These are phyloP conservation scores for Heliothis subflexa DNA, from an alignment of 1,140 invertebrate genomes.

Conservation along the genomic window DNA sequence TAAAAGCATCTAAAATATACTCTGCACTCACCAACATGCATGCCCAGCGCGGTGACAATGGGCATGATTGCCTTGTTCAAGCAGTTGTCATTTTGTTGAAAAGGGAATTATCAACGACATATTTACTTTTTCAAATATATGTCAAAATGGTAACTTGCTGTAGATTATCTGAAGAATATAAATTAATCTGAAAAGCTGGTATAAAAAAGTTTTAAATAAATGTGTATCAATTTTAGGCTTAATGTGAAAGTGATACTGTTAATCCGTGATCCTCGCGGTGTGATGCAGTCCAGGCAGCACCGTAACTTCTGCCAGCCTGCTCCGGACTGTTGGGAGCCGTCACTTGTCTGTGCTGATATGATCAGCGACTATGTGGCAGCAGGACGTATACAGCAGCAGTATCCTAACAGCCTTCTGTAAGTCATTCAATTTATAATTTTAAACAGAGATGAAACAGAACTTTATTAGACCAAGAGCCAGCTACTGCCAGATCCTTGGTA, in stretches of 20 bases:
- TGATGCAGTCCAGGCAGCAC: slow-evolving; percentile 94
- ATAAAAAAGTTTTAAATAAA: background rate
- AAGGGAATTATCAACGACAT: too few relatives aligned
- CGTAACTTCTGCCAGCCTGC: slow-evolving; percentile 94
- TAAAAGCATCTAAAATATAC: background rate
- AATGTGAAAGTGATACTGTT: slow-evolving; percentile 92
- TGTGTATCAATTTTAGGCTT: slow-evolving; percentile 85
- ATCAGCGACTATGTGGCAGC: slow-evolving; percentile 93
- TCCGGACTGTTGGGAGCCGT: slow-evolving; percentile 93
- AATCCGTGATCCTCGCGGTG: slow-evolving; percentile 94
- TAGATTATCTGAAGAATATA: too few relatives aligned
- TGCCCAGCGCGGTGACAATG: too few relatives aligned
- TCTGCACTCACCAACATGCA: too few relatives aligned
- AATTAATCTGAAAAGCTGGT: background rate
- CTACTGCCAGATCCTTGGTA: background rate
- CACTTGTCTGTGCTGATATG: slow-evolving; percentile 92
- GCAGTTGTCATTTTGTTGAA: too few relatives aligned
- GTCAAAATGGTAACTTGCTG: too few relatives aligned
- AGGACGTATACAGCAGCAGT: slow-evolving; percentile 88
- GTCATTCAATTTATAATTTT: slow-evolving; percentile 47
- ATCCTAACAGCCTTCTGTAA: slow-evolving; percentile 91
- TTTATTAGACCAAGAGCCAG: background rate
- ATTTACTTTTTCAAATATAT: too few relatives aligned
- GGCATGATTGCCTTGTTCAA: too few relatives aligned
- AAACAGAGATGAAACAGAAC: too few relatives aligned